Conservation (phyloP, 1,140 invertebrate species). For the Odontomachus brunneus region DNA sequence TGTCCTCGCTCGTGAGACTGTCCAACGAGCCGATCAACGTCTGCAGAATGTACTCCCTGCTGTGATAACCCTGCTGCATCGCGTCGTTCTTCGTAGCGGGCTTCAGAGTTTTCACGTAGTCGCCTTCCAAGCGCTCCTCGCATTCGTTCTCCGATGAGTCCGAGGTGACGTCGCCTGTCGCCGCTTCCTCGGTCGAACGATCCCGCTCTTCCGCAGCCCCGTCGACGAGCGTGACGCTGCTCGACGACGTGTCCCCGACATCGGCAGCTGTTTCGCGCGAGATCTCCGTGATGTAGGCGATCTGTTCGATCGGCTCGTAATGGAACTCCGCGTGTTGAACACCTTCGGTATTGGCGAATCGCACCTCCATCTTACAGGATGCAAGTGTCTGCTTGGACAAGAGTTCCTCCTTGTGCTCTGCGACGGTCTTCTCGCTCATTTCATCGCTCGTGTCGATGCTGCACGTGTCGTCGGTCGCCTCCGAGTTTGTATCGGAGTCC, state of each 20-base stretch:
- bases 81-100: slow-evolving; percentile 66
- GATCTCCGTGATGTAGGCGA: slow-evolving; percentile 2
- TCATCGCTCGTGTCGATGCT: slow-evolving; percentile 71
- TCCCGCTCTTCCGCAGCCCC: slow-evolving; percentile 25
- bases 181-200: slow-evolving; percentile 23
- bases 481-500: slow-evolving; percentile 72
- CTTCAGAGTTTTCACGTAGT: slow-evolving; percentile 79
- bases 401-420: slow-evolving; percentile 66
- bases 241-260: background rate
- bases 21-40: slow-evolving; percentile 74
- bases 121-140: slow-evolving; percentile 71
- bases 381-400: slow-evolving; percentile 40
- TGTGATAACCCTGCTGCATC: slow-evolving; percentile 54
- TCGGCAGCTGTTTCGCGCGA: background rate
- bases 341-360: slow-evolving; percentile 66
- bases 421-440: slow-evolving; percentile 72
- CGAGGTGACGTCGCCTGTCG: slow-evolving; percentile 31
- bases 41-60: slow-evolving; percentile 77
- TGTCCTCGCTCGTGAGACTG: slow-evolving; percentile 71
- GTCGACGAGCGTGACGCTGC: too few relatives aligned
- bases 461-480: slow-evolving; percentile 71
- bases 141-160: slow-evolving; percentile 43
- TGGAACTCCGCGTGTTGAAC: slow-evolving; percentile 59
- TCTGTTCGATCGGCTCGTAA: slow-evolving; percentile 52
- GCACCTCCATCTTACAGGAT: slow-evolving; percentile 70